Conservation (phyloP, 2,888 invertebrate genomes). For the Eilema griseolum region DNA sequence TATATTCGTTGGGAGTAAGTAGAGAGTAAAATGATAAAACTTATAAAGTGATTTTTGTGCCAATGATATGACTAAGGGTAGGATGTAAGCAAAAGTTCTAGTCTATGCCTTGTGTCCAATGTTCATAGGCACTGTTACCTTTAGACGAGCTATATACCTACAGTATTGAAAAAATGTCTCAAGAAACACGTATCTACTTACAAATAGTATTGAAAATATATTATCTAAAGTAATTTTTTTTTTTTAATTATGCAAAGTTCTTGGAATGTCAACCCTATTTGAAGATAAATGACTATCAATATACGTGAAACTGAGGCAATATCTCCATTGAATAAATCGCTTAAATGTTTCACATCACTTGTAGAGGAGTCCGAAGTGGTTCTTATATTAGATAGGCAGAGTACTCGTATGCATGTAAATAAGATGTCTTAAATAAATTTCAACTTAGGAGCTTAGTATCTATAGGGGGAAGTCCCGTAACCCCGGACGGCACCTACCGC, state of each 20-base stretch:
- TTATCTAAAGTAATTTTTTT: background rate
- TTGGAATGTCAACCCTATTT: conserved; percentile 42
- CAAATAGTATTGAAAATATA: too few species aligned
- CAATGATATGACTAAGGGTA: background rate
- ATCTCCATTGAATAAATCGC: conserved; percentile 79
- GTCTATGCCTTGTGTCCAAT: too few species aligned
- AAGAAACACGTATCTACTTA: too few species aligned
- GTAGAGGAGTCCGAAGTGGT: conserved; percentile 15
- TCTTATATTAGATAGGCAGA: background rate
- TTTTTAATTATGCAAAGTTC: background rate
- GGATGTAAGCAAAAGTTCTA: too few species aligned
- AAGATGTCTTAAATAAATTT: background rate
- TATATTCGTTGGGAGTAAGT: background rate
- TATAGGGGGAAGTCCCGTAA: too few species aligned
- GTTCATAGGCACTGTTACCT: too few species aligned
- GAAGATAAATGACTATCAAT: conserved; percentile 64
- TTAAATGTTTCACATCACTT: conserved; percentile 51
- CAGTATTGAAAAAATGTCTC: too few species aligned
- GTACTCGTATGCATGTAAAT: background rate
- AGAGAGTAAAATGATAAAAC: too few species aligned
- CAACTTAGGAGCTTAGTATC: background rate
- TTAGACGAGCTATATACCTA: too few species aligned
- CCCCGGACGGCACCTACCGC: too few species aligned
- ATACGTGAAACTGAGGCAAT: conserved; percentile 67
- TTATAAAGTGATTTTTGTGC: background rate